A percentile compares a stretch with the other conserved stretches of the same genome.
These are phyloP conservation scores for Heloderma charlesbogerti DNA, from an alignment of 2,113 vertebrate species.

Conservation along the genomic window DNA sequence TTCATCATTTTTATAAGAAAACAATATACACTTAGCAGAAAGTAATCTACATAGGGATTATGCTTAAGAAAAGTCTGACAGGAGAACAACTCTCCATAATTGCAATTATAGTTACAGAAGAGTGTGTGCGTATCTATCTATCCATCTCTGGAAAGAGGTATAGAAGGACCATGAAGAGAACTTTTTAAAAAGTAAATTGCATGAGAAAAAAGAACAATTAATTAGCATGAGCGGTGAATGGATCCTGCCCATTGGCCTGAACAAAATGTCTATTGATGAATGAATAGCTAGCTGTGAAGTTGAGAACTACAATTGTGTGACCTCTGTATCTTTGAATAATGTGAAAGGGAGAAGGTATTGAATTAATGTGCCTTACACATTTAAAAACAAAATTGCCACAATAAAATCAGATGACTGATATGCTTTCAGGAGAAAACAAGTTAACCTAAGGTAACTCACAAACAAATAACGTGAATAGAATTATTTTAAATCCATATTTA, in stretches of 20 bases:
- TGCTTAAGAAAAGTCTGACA: constrained; percentile 12
- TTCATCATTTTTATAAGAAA: constrained; percentile 45
- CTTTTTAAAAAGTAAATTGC: constrained; percentile 47
- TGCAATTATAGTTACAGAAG: neutral
- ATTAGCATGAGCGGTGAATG: constrained; percentile 9
- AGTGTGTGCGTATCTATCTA: neutral
- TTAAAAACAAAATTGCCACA: constrained; percentile 45
- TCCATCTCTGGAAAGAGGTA: neutral
- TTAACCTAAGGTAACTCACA: neutral
- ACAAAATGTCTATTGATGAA: constrained; percentile 43
- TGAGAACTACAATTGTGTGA: neutral
- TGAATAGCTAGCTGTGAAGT: constrained; percentile 29
- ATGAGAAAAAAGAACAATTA: constrained; percentile 45
- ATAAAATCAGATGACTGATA: constrained; percentile 13
- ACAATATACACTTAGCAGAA: neutral
- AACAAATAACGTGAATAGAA: neutral
- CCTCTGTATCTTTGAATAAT: constrained; percentile 24
- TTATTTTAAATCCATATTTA: neutral
- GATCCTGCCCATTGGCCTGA: constrained; percentile 32
- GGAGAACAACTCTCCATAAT: neutral
- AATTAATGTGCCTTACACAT: constrained; percentile 27
- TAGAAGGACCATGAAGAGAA: neutral
- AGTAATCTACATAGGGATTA: neutral
- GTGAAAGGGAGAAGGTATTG: constrained; percentile 36
- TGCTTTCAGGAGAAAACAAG: neutral